Conservation (phyloP, 30 jellyfish, hydroid and myxozoan genomes). For the Hydra vulgaris region DNA sequence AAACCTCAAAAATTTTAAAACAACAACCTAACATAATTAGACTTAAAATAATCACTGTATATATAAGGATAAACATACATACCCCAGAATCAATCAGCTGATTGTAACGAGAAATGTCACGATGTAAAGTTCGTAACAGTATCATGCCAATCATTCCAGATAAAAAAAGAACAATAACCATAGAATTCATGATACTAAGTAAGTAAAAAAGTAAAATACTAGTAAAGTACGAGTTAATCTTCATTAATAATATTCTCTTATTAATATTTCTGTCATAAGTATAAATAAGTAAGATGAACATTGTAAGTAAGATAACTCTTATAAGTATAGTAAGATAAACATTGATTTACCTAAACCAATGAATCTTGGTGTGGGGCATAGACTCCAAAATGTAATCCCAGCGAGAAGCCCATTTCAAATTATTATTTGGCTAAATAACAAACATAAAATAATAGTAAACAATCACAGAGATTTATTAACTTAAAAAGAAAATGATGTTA, state of each 20-base stretch:
- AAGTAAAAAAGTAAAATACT: no score
- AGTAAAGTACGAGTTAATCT: background rate
- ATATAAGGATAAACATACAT: background rate
- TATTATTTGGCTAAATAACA: conserved; percentile 39
- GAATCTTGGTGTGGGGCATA: conserved; percentile 98
- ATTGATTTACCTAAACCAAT: conserved; percentile 94
- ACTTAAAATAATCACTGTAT: no score
- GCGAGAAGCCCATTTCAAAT: conserved; percentile 95
- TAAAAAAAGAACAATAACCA: conserved; percentile 82
- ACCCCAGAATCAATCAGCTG: conserved; percentile 94
- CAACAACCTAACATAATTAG: no score
- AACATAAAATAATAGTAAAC: background rate
- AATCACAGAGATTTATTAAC: no score
- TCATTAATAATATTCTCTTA: background rate
- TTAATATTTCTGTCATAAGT: no score
- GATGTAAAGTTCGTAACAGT: conserved; percentile 87
- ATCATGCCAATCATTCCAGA: conserved; percentile 98
- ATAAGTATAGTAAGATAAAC: no score
- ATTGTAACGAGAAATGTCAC: conserved; percentile 93
- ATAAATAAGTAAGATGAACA: no score
- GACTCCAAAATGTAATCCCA: conserved; percentile 98
- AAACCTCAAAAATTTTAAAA: no score
- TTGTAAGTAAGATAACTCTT: no score
- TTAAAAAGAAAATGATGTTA: no score
- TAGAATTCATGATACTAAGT: conserved; percentile 84